A percentile compares a stretch with the other conserved stretches of the same genome.
Conservation (phyloP, 2,888 invertebrate genomes). For the Serrognathus titanus region DNA sequence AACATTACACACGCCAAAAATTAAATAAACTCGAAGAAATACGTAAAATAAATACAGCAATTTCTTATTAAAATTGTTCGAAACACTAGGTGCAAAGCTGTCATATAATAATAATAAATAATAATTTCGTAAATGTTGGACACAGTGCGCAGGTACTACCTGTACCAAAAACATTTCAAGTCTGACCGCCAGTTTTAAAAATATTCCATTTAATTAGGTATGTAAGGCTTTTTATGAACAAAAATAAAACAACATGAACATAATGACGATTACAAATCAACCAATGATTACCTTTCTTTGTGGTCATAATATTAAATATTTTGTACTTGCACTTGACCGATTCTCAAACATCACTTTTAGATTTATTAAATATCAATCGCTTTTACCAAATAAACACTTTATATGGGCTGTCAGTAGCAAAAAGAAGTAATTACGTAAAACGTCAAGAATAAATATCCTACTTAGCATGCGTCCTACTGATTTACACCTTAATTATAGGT, state of each 20-base stretch:
- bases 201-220: background rate
- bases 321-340: too few species aligned
- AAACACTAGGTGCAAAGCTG: conserved; percentile 13
- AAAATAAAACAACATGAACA: too few species aligned
- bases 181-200: background rate
- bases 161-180: background rate
- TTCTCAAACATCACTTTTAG: too few species aligned
- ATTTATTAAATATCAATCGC: too few species aligned
- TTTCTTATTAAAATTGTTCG: conserved; percentile 1
- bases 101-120: conserved; percentile 1
- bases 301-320: too few species aligned
- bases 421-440: conserved; percentile 11
- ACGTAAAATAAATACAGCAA: conserved; percentile 9
- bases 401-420: background rate
- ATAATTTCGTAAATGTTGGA: conserved; percentile 12
- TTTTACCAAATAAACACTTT: too few species aligned
- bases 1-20: conserved; percentile 53
- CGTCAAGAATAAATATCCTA: conserved; percentile 5
- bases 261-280: too few species aligned
- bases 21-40: conserved; percentile 1
- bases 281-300: too few species aligned
- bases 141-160: conserved; percentile 10
- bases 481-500: conserved; percentile 4
- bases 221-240: too few species aligned
- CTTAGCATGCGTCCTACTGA: conserved; percentile 2